These are phyloP conservation scores for Xanthostigma xanthostigma DNA, from an alignment of 2,888 invertebrate genomes.

Conservation along the genomic window DNA sequence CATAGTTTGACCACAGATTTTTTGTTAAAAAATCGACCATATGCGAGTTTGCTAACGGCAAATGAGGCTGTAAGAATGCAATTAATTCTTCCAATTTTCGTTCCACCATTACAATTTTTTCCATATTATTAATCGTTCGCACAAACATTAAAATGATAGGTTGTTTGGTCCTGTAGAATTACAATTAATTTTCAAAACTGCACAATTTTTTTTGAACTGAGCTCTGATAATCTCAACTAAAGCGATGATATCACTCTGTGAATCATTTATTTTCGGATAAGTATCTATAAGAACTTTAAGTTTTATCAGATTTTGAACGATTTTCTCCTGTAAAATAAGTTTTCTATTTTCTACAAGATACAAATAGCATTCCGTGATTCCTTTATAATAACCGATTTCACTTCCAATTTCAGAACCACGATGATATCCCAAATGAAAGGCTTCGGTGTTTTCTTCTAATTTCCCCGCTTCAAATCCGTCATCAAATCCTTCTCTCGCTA, in stretches of 20 bases:
- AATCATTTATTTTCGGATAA: slow-evolving; percentile 51
- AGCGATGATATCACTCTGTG: slow-evolving; percentile 46
- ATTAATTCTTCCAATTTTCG: slow-evolving; percentile 34
- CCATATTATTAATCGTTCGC: slow-evolving; percentile 8
- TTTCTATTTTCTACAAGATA: slow-evolving; percentile 10
- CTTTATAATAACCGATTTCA: slow-evolving; percentile 61
- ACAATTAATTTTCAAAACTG: slow-evolving; percentile 45
- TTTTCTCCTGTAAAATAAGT: slow-evolving; percentile 29
- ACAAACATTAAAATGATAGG: no score
- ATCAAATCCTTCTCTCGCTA: slow-evolving; percentile 44
- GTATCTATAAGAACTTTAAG: slow-evolving; percentile 40
- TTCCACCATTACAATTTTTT: slow-evolving; percentile 16
- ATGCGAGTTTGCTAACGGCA: slow-evolving; percentile 57
- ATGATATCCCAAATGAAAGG: slow-evolving; percentile 62
- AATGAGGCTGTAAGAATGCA: slow-evolving; percentile 39
- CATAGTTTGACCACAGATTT: slow-evolving; percentile 42
- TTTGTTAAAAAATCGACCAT: slow-evolving; percentile 60
- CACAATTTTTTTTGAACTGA: slow-evolving; percentile 52
- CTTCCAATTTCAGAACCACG: slow-evolving; percentile 60
- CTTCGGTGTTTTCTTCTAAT: slow-evolving; percentile 46
- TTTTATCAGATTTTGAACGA: slow-evolving; percentile 34
- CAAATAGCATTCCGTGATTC: slow-evolving; percentile 38
- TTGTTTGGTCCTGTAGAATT: slow-evolving; percentile 12
- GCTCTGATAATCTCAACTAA: slow-evolving; percentile 46
- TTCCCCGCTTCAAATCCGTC: slow-evolving; percentile 51